Percentiles rank a stretch among this genome's conserved stretches.
Conservation (phyloP, 2,113 vertebrate species). For the Bettongia penicillata region DNA sequence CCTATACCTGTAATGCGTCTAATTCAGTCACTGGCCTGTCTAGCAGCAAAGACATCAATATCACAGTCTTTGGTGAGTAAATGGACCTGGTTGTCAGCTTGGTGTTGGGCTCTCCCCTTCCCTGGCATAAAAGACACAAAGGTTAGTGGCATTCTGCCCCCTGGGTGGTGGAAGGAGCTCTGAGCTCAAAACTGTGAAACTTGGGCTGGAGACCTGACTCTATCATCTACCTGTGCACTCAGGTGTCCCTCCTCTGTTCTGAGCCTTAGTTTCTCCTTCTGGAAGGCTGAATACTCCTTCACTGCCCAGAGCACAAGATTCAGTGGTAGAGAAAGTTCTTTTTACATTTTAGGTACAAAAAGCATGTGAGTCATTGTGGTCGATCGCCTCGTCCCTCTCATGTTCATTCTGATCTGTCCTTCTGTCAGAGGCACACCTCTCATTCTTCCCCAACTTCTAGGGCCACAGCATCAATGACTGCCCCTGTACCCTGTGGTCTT, state of each 20-base stretch:
- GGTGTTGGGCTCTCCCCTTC: too few relatives aligned
- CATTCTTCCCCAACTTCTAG: background rate
- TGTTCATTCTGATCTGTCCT: background rate
- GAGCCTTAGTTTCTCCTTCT: background rate
- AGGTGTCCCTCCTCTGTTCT: background rate
- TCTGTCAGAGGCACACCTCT: too few relatives aligned
- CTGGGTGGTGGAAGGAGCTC: background rate
- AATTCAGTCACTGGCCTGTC: conserved; percentile 25
- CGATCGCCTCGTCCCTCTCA: too few relatives aligned
- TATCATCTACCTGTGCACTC: background rate
- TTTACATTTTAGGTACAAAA: background rate
- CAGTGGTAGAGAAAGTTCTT: background rate
- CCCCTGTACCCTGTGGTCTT: background rate
- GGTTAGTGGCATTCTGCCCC: background rate
- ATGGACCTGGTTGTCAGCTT: background rate
- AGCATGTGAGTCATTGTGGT: background rate
- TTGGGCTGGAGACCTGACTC: background rate
- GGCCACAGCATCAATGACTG: background rate
- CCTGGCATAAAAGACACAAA: too few relatives aligned
- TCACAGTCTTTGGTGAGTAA: conserved; percentile 52
- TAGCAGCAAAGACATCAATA: background rate
- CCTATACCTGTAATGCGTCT: conserved; percentile 29
- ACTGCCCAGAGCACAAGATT: background rate
- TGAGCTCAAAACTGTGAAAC: background rate
- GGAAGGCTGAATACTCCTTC: background rate